A percentile compares a stretch with the other conserved stretches of the same genome.
Evolutionary conservation across 2,888 invertebrate genomes (phyloP).

Genomic region (Epirrhoe tristata): DNA sequence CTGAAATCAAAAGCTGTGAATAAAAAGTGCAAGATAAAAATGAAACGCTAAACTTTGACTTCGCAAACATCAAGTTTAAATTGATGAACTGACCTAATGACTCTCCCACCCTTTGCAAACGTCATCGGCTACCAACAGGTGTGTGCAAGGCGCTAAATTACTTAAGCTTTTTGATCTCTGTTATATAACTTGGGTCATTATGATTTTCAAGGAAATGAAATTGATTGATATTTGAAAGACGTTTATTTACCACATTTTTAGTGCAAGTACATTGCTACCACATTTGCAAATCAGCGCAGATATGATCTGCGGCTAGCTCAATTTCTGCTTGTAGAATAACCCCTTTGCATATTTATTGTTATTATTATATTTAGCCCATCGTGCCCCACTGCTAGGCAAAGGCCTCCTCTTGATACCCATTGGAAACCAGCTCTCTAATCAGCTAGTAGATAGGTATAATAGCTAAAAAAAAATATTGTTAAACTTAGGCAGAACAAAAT

Average conservation of each 20-base stretch:
- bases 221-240: not conserved
- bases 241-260: too few species aligned
- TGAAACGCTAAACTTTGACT: not conserved
- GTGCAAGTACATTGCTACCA: too few species aligned
- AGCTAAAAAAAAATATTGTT: too few species aligned
- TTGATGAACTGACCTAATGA: slow-evolving; percentile 8
- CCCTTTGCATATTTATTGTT: not conserved
- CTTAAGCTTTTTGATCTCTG: not conserved
- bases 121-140: slow-evolving; percentile 1
- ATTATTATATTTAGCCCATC: too few species aligned
- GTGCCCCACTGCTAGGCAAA: too few species aligned
- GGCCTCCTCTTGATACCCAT: too few species aligned
- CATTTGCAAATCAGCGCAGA: too few species aligned
- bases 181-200: not conserved
- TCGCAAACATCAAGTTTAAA: slow-evolving; percentile 1
- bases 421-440: too few species aligned
- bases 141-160: not conserved
- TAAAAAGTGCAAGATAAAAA: not conserved
- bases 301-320: too few species aligned
- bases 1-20: too few species aligned
- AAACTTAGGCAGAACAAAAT: slow-evolving; percentile 1
- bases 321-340: too few species aligned
- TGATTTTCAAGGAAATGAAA: not conserved
- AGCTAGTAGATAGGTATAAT: too few species aligned
- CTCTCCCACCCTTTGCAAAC: not conserved